phyloP scores from a whole-genome alignment of 2,113 vertebrate genomes.

The Rhabdomys dilectus region DNA sequence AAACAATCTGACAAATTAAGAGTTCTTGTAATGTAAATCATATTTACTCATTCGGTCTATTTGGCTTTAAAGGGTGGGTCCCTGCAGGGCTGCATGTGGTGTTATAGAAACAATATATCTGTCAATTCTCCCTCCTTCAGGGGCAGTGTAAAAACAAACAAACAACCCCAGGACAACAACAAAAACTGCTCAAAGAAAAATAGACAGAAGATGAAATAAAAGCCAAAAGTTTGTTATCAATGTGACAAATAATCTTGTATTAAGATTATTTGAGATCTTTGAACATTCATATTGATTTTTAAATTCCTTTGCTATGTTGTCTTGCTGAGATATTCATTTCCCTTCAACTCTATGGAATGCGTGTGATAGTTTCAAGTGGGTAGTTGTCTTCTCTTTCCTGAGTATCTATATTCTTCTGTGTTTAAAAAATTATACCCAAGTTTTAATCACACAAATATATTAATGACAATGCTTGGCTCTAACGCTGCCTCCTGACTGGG shows the following conservation, averaged over 20 bases:
- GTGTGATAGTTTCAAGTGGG: constrained; percentile 4
- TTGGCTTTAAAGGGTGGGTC: background rate
- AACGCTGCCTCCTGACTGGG: background rate
- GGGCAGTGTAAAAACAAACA: background rate
- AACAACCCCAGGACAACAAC: background rate
- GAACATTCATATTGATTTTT: background rate
- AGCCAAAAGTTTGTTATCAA: background rate
- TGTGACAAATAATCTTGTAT: background rate
- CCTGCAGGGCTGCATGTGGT: background rate
- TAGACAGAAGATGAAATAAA: background rate
- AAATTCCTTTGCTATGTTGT: background rate
- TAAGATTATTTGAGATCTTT: background rate
- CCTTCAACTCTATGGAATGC: background rate
- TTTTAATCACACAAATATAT: constrained; percentile 47
- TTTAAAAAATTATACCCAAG: background rate
- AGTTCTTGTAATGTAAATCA: background rate
- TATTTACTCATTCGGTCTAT: background rate
- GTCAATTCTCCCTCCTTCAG: background rate
- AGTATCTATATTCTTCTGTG: background rate
- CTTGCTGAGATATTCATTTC: background rate
- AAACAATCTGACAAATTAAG: background rate
- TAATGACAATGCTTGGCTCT: background rate
- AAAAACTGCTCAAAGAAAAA: background rate
- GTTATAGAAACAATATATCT: background rate
- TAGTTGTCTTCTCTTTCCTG: background rate